These are phyloP conservation scores for Gryon sp. DNA, from an alignment of 1,140 invertebrate genomes.

Conservation along the genomic window DNA sequence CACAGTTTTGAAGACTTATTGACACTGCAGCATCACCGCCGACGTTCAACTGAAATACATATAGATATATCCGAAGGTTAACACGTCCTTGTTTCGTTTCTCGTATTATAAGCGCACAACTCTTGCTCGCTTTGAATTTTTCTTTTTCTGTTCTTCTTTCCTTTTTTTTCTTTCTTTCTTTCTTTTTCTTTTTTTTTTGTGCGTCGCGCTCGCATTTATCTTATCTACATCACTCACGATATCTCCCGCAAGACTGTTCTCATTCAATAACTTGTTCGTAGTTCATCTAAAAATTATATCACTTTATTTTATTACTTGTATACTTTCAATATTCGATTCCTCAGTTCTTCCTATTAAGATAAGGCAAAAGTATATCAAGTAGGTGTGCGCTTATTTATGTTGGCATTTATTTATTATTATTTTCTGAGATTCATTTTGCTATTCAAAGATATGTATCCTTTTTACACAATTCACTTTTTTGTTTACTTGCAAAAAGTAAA, in stretches of 20 bases:
- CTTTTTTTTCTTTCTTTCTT: no score
- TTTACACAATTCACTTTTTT: no score
- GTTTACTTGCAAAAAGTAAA: no score
- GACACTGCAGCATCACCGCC: conserved; percentile 71
- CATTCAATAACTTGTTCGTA: conserved; percentile 31
- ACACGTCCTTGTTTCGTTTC: conserved; percentile 45
- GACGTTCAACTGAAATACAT: conserved; percentile 1
- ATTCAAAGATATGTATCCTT: no score
- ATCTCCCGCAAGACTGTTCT: conserved; percentile 37
- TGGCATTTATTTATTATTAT: no score
- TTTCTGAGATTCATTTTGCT: no score
- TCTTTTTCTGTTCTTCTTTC: no score
- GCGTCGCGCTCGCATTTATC: conserved; percentile 33
- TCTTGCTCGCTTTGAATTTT: conserved; percentile 29
- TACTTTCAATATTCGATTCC: conserved; percentile 23
- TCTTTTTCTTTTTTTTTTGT: no score
- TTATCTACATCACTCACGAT: conserved; percentile 50
- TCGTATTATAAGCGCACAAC: conserved; percentile 24
- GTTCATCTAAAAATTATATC: conserved; percentile 43
- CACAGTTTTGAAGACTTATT: conserved; percentile 62
- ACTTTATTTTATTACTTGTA: conserved; percentile 30
- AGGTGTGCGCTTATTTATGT: background rate
- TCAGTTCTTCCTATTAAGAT: conserved; percentile 31
- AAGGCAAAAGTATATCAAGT: conserved; percentile 14
- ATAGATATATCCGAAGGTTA: conserved; percentile 42